Evolutionary conservation across 2,113 vertebrate species (phyloP), one percentile per base, ranked within the genome.

Genomic region (Pterophyllum scalare): DNA sequence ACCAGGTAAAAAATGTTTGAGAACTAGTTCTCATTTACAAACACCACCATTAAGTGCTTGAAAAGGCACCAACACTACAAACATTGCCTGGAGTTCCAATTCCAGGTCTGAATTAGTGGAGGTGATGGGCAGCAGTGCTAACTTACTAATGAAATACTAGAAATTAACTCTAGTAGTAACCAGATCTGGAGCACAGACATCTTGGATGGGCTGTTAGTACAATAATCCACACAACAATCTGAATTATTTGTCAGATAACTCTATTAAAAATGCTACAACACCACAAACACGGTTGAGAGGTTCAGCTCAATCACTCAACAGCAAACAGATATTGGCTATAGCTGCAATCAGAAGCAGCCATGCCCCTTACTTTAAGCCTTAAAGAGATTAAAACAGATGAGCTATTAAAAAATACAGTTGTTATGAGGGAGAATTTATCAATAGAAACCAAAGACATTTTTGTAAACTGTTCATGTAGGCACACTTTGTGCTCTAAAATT

Each of bases 21-120:
- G n/a, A n/a, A n/a, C n/a, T n/a, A n/a, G n/a, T n/a, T n/a, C n/a
- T n/a, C n/a, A n/a, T n/a, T n/a, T n/a, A n/a, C n/a, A n/a, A n/a
- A n/a, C n/a, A n/a, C n/a, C n/a, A n/a, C n/a, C 49, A 54, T 72
- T 54, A 33, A 72, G 26, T 54, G 46, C 46, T 19, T 19, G 49
- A 52, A 52, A 52, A 52, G 3, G 46, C 46, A 14, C 24, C 46
- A 54, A 43, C 46, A 72, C 17, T 28, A 10, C 67, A 49, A 72
- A 4, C 31, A 5, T 72, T 17, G 67, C 46, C 26, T 31, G 31
- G 67, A 72, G 67, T 6, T 72, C 46, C 46, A 72, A 19, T 54
- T 72, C 67, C 26, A 54, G n/a, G 67, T 54, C 67, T 72, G 67
- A 54, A 72, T 72, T 54, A 54, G 67, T 28, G 46, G 67, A 72